Evolutionary conservation across 2,113 vertebrate genomes (phyloP), one percentile per base, ranked within the genome.

Genomic region (Dipodomys spectabilis): DNA sequence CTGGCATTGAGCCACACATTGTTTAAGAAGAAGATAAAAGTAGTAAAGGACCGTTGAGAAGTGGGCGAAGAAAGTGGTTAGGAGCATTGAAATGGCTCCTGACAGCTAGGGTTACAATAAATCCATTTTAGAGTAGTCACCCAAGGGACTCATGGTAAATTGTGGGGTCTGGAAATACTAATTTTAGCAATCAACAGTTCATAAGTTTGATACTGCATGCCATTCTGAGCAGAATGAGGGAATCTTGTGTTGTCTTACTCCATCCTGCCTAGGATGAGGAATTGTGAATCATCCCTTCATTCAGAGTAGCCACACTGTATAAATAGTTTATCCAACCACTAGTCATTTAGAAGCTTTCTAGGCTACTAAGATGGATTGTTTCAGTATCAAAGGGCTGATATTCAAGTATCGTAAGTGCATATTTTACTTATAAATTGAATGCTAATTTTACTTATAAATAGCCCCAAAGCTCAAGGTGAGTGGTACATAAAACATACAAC

Each of bases 21-120:
- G 94, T 95, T 95, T 69, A 92, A 90, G 83, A 89, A 39, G 79
- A 83, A 20, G 74, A 69, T 71, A 91, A 96, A 94, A 30, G 18
- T 22, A 74, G 19, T 62, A 82, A 65, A 88, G 32, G 7, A 69
- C 2, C 20, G 57, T 69, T 84, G 87, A 87, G 30, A 95, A 68
- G 64, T 57, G 84, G 0, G 67, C n/a, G 45, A 23, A 90, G 72
- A 84, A 30, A 27, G 18, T 68, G 32, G 25, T 72, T 1, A 13
- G 35, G 75, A 64, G 3, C 32, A 32, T 78, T 0, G 0, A n/a
- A 69, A 5, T 85, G 67, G 18, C 60, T 81, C 15, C 57, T 74
- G 39, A 71, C 28, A 75, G 91, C 71, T 0, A 23, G 86, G 10
- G 57, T 22, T 77, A 92, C 6, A 12, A 4, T 27, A 95, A 96